Evolutionary conservation across 2,797 vertebrate genomes (phyloP).

Genomic region (Gastrophryne carolinensis): DNA sequence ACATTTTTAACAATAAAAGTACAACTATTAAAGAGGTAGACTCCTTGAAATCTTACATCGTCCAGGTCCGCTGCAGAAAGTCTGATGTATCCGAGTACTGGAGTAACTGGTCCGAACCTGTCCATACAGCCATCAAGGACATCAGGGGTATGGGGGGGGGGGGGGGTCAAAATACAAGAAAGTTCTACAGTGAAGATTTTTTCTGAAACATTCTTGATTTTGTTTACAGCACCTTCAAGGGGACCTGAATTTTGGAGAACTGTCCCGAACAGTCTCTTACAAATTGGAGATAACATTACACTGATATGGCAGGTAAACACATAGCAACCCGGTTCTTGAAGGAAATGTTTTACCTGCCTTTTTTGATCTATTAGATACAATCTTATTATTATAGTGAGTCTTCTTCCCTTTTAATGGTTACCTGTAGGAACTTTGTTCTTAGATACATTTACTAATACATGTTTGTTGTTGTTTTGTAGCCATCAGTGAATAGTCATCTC

Average conservation of each 20-base stretch:
- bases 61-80: conserved; percentile 78
- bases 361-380: too few relatives aligned
- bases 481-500: too few relatives aligned
- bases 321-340: too few relatives aligned
- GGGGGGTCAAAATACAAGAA: too few relatives aligned
- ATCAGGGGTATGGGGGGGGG: conserved; percentile 82
- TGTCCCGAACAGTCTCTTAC: conserved; percentile 65
- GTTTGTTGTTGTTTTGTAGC: neutral
- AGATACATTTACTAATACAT: too few relatives aligned
- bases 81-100: conserved; percentile 71
- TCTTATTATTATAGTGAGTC: too few relatives aligned
- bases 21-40: conserved; percentile 65
- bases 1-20: conserved; percentile 57
- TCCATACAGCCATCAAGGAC: conserved; percentile 69
- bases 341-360: too few relatives aligned
- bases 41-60: conserved; percentile 72
- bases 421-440: too few relatives aligned
- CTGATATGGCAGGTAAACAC: conserved; percentile 84
- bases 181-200: neutral
- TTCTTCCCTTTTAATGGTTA: too few relatives aligned
- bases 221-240: conserved; percentile 79
- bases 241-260: conserved; percentile 92
- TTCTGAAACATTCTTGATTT: too few relatives aligned
- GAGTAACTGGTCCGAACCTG: conserved; percentile 84
- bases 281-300: conserved; percentile 77